These are phyloP conservation scores for Watsonalla cultraria DNA, from an alignment of 2,888 invertebrate genomes.

Conservation along the genomic window DNA sequence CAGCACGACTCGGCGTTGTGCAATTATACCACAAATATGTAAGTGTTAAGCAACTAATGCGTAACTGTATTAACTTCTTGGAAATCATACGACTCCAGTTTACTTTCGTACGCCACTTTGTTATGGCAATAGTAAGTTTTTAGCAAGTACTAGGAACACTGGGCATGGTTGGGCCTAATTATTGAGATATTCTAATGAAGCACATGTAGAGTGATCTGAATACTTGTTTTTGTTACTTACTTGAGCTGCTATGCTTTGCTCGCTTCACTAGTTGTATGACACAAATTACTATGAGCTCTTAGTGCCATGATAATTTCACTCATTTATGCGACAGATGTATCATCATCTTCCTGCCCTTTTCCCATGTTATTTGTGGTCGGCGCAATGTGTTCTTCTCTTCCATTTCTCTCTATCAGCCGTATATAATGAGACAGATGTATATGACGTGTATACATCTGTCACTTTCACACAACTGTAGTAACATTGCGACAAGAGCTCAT, in stretches of 20 bases:
- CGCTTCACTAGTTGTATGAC: too few relatives aligned
- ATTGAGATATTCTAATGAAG: neutral
- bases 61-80: constrained; percentile 24
- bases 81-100: constrained; percentile 28
- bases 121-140: constrained; percentile 2
- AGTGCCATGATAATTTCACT: too few relatives aligned
- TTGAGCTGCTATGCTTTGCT: neutral
- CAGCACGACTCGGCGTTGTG: constrained; percentile 30
- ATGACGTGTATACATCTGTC: too few relatives aligned
- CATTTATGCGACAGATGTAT: too few relatives aligned
- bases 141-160: neutral
- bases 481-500: too few relatives aligned
- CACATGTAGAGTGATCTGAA: neutral
- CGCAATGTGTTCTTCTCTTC: too few relatives aligned
- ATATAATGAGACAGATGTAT: too few relatives aligned
- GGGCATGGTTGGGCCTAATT: neutral
- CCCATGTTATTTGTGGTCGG: too few relatives aligned
- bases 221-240: neutral
- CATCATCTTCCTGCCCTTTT: too few relatives aligned
- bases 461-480: too few relatives aligned
- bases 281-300: too few relatives aligned
- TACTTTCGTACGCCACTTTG: constrained; percentile 16
- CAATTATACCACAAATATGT: constrained; percentile 33
- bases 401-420: too few relatives aligned
- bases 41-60: constrained; percentile 34